Conservation (phyloP, 2,888 invertebrate species). For the Craniophora ligustri region DNA sequence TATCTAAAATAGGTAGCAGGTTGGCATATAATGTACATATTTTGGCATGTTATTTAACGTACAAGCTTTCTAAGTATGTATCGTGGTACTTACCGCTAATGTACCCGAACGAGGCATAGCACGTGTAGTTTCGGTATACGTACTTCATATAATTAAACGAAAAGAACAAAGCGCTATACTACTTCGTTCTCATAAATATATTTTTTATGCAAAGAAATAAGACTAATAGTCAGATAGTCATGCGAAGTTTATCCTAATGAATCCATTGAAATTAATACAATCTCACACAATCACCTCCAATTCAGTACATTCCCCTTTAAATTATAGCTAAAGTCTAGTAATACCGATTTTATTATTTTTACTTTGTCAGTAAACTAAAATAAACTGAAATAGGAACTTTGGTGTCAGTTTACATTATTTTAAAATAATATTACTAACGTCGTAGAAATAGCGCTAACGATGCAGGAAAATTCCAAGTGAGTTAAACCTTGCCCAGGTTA, state of each 20-base stretch:
- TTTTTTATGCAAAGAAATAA: too few species aligned
- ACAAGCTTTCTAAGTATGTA: conserved; percentile 1
- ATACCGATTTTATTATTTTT: neutral
- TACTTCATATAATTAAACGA: neutral
- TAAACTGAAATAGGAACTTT: conserved; percentile 1
- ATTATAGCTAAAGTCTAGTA: too few species aligned
- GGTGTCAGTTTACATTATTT: too few species aligned
- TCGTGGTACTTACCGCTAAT: conserved; percentile 10
- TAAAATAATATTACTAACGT: conserved; percentile 4
- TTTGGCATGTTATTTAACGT: conserved; percentile 3
- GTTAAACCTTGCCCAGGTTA: too few species aligned
- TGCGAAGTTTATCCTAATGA: too few species aligned
- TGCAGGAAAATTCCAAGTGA: too few species aligned
- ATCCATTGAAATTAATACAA: too few species aligned
- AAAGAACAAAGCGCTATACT: too few species aligned
- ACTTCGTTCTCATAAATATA: too few species aligned
- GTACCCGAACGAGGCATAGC: conserved; percentile 24
- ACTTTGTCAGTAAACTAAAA: conserved; percentile 4
- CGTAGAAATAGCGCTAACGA: conserved; percentile 5
- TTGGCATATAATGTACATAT: neutral
- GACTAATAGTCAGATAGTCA: too few species aligned
- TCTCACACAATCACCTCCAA: too few species aligned
- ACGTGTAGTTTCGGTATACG: neutral
- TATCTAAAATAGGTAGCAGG: neutral
- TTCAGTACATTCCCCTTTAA: too few species aligned